Percentiles rank a stretch among this genome's conserved stretches.
phyloP scores from a whole-genome alignment of 2,888 invertebrate genomes.

The Strigamia crassipes region DNA sequence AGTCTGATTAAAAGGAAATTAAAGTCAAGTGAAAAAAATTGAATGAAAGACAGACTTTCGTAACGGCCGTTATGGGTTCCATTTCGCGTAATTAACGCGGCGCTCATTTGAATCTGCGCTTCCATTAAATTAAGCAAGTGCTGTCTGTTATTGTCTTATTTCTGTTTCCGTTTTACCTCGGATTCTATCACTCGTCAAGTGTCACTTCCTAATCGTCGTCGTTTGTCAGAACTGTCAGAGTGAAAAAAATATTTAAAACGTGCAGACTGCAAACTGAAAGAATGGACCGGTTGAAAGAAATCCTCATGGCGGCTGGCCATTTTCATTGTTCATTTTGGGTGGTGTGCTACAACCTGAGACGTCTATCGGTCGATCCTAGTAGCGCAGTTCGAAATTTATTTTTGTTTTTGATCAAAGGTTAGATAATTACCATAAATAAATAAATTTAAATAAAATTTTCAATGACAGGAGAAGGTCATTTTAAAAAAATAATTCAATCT shows the following conservation, averaged over 20 bases:
- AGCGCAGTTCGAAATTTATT: no score
- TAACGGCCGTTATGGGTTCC: neutral
- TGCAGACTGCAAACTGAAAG: no score
- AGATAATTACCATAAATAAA: no score
- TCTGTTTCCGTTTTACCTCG: neutral
- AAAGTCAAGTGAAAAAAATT: neutral
- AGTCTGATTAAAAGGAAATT: neutral
- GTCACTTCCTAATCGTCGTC: neutral
- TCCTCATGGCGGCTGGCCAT: no score
- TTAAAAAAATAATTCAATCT: no score
- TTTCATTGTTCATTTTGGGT: no score
- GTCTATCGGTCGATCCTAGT: no score
- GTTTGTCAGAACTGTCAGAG: neutral
- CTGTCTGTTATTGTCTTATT: neutral
- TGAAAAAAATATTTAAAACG: neutral
- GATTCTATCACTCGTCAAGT: neutral
- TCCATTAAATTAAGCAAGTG: neutral
- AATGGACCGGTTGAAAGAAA: no score
- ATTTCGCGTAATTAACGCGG: neutral
- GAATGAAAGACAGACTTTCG: neutral
- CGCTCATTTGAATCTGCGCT: neutral
- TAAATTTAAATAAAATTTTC: no score
- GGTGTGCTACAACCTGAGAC: no score
- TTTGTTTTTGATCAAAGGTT: no score
- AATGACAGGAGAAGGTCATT: no score